These are phyloP conservation scores for Gymnarchus niloticus DNA, from an alignment of 2,113 vertebrate genomes.

Conservation along the genomic window DNA sequence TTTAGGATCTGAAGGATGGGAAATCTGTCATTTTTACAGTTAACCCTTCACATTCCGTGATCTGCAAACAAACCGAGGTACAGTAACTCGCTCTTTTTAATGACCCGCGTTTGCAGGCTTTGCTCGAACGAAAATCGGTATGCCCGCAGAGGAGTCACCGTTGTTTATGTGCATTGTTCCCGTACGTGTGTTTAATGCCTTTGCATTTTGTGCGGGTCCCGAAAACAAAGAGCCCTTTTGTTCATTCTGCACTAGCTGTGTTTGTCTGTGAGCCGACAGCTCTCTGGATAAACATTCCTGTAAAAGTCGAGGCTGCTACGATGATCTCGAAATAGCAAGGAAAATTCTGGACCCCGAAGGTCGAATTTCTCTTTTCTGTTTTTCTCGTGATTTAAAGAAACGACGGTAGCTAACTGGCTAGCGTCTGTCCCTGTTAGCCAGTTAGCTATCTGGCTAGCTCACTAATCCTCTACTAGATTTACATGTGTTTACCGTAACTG, in stretches of 20 bases:
- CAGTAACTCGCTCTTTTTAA: conserved; percentile 40
- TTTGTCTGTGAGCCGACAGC: neutral
- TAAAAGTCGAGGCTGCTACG: neutral
- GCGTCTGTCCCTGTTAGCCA: too few species aligned
- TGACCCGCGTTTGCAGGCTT: neutral
- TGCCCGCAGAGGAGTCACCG: neutral
- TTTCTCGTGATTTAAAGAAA: neutral
- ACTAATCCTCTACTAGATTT: conserved; percentile 7
- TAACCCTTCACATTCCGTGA: conserved; percentile 61
- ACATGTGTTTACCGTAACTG: neutral
- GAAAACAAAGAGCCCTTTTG: conserved; percentile 34
- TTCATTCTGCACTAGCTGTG: conserved; percentile 17
- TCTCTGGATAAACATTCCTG: neutral
- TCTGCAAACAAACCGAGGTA: conserved; percentile 63
- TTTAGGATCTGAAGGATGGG: conserved; percentile 58
- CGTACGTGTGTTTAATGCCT: neutral
- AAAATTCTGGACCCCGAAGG: neutral
- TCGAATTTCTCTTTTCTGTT: conserved; percentile 4
- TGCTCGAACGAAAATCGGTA: neutral
- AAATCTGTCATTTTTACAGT: conserved; percentile 54
- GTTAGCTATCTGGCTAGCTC: neutral
- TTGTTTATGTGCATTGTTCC: neutral
- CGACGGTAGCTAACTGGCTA: neutral
- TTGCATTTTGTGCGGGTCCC: neutral
- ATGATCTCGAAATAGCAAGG: neutral